Evolutionary conservation across 2,888 invertebrate genomes (phyloP).

Genomic region (Desoria tigrina): DNA sequence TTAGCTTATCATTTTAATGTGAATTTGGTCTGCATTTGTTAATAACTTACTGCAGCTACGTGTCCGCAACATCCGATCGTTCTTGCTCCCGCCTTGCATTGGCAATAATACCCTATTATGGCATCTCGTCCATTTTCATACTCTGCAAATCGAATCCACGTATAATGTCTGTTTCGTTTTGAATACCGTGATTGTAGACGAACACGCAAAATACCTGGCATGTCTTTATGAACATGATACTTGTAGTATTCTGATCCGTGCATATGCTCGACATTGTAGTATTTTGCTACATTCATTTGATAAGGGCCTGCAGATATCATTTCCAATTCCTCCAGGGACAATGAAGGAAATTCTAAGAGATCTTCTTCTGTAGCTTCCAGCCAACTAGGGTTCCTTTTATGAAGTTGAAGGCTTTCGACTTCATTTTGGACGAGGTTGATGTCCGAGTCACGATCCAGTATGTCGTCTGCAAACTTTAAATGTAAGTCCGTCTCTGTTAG

Average conservation of each 20-base stretch:
- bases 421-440: neutral
- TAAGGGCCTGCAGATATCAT: neutral
- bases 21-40: no score
- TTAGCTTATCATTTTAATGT: no score
- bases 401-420: neutral
- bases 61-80: no score
- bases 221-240: neutral
- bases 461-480: neutral
- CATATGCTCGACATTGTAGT: neutral
- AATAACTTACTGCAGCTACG: no score
- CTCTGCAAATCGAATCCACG: no score
- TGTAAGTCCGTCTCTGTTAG: neutral
- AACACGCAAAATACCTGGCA: no score
- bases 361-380: neutral
- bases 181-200: no score
- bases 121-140: no score
- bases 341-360: neutral
- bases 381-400: neutral
- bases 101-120: no score
- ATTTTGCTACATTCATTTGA: neutral
- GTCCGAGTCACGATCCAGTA: neutral
- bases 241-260: neutral
- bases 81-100: no score
- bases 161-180: no score
- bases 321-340: neutral